Conservation (phyloP, 2,113 vertebrate species). For the Anguilla rostrata region DNA sequence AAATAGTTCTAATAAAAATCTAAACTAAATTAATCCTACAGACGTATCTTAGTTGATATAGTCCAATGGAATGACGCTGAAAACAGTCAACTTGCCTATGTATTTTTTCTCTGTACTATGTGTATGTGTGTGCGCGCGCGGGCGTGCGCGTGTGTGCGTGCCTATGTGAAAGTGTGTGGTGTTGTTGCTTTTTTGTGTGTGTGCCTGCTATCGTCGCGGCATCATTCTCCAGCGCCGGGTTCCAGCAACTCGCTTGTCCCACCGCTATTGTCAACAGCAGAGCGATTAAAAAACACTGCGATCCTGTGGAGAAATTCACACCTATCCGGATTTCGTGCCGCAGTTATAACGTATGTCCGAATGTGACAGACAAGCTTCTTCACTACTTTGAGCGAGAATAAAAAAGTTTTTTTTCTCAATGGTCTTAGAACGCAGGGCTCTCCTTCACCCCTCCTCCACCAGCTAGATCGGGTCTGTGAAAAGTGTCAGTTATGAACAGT, state of each 20-base stretch:
- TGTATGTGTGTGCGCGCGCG: neutral
- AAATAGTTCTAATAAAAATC: neutral
- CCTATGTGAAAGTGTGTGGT: neutral
- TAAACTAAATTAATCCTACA: neutral
- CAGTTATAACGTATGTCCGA: neutral
- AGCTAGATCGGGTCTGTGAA: neutral
- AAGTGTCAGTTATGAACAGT: slow-evolving; percentile 7
- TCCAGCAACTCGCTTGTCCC: neutral
- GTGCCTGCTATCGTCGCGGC: slow-evolving; percentile 1
- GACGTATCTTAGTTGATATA: neutral
- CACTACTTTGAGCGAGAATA: neutral
- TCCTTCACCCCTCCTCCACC: neutral
- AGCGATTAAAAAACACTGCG: neutral
- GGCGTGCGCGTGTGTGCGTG: neutral
- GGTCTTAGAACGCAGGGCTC: neutral
- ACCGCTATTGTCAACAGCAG: neutral
- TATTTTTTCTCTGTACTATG: neutral
- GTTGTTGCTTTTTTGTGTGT: neutral
- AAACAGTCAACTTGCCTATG: neutral
- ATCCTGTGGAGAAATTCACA: neutral
- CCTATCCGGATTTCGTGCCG: neutral
- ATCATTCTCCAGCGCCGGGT: neutral
- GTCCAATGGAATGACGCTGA: neutral
- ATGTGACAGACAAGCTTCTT: neutral
- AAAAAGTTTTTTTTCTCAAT: neutral